Evolutionary conservation across 2,113 vertebrate species (phyloP).

Genomic region (Mellivora capensis): DNA sequence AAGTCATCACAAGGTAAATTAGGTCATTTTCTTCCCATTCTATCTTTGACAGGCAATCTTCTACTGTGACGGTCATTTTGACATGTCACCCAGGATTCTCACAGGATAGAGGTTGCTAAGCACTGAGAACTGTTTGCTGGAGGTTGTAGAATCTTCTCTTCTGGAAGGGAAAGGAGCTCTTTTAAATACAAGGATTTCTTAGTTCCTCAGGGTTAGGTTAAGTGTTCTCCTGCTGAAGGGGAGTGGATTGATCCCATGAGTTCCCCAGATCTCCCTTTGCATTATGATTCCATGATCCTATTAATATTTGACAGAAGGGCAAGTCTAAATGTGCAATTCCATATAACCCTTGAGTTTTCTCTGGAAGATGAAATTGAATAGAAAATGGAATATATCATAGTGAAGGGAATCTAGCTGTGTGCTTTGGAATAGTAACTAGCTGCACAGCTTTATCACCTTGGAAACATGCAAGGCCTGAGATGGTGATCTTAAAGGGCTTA

Average conservation of each 20-base stretch:
- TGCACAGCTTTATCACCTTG: conserved; percentile 52
- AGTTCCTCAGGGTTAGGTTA: not conserved
- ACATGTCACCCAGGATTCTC: not conserved
- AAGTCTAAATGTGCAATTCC: not conserved
- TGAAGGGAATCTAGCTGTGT: conserved; percentile 29
- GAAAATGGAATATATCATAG: conserved; percentile 47
- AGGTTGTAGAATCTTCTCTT: not conserved
- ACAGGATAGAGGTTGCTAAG: not conserved
- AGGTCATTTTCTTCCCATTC: conserved; percentile 24
- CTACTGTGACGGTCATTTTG: not conserved
- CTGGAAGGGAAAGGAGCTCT: not conserved
- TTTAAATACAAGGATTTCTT: not conserved
- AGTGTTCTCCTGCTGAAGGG: not conserved
- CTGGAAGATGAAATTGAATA: conserved; percentile 38
- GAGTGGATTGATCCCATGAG: not conserved
- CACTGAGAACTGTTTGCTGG: not conserved
- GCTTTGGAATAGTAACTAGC: conserved; percentile 62
- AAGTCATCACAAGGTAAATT: not conserved
- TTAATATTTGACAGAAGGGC: conserved; percentile 34
- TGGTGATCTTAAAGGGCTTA: conserved; percentile 16
- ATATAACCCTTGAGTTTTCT: conserved; percentile 50
- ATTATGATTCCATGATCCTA: conserved; percentile 1
- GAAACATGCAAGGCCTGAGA: conserved; percentile 52
- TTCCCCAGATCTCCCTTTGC: not conserved
- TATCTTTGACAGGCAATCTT: not conserved